Percentiles rank a stretch among this genome's conserved stretches.
phyloP scores from a whole-genome alignment of 2,797 vertebrate genomes.

The Smutsia gigantea region DNA sequence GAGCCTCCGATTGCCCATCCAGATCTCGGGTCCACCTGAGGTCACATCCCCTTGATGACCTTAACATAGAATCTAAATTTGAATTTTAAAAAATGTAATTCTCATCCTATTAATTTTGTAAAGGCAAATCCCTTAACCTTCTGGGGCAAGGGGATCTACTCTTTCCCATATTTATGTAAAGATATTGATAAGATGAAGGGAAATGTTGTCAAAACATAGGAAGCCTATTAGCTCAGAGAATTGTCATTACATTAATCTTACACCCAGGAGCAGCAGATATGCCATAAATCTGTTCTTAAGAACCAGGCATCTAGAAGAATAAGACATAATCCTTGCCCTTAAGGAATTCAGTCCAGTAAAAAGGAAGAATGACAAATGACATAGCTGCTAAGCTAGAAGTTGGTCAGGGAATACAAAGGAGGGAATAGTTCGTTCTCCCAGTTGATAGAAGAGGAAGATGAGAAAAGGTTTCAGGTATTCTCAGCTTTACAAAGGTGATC shows the following conservation, averaged over 20 bases:
- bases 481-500: background rate
- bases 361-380: background rate
- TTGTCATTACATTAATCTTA: background rate
- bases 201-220: background rate
- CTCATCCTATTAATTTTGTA: slow-evolving; percentile 12
- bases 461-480: background rate
- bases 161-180: background rate
- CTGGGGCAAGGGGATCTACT: background rate
- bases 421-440: background rate
- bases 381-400: background rate
- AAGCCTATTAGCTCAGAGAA: background rate
- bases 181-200: slow-evolving; percentile 26
- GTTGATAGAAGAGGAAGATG: background rate
- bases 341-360: background rate
- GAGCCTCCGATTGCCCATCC: background rate
- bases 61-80: background rate
- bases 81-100: slow-evolving; percentile 20
- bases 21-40: background rate
- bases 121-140: background rate
- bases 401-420: background rate
- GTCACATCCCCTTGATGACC: background rate
- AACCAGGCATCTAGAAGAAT: background rate
- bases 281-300: background rate
- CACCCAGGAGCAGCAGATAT: background rate
- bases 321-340: background rate